Evolutionary conservation across 2,113 vertebrate genomes (phyloP), one percentile per base, ranked within the genome.

Genomic region (Crotalus viridis): DNA sequence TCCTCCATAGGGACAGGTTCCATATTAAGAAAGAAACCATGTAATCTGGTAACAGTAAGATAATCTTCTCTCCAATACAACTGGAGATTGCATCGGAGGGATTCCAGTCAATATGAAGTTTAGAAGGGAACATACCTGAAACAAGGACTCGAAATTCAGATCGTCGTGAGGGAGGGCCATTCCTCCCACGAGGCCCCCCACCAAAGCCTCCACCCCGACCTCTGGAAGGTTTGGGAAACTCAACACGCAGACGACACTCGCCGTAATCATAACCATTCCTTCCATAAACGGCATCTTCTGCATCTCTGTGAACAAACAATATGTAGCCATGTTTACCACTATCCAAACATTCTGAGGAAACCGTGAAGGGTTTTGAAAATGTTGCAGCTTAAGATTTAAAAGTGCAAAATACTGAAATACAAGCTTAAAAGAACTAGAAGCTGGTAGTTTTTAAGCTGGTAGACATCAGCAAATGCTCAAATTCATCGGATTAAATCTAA

Each of bases 91-190:
- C 90, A 94, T 81, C 94, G 86, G 85, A 89, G 89, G 94, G 94
- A 59, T 92, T 85, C 93, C 92, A 93, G 59, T 26, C 88, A 81
- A 93, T 33, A 85, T 86, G 91, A 61, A 55, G 21, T 94, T 69
- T 52, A 91, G 85, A 94, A 91, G 91, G 28, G 46, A 94, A 95
- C 97, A 94, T 95, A 99, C 98, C 98, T 97, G 98, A 98, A 95
- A 99, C 98, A 96, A 98, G 98, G 96, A 99, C 98, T 96, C 98
- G 98, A 96, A 98, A 99, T 96, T 99, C 99, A 93, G 99, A 99
- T 97, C 98, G 98, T 95, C 98, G 98, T 91, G 98, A 98, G 85
- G 98, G 98, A 93, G 98, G 97, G 96, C 98, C 98, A 97, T 98
- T 97, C 98, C 98, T 98, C 97, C 98, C 96, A 97, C 97, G 91